Conservation (phyloP, 2,113 vertebrate genomes). For the Ceratotherium simum region DNA sequence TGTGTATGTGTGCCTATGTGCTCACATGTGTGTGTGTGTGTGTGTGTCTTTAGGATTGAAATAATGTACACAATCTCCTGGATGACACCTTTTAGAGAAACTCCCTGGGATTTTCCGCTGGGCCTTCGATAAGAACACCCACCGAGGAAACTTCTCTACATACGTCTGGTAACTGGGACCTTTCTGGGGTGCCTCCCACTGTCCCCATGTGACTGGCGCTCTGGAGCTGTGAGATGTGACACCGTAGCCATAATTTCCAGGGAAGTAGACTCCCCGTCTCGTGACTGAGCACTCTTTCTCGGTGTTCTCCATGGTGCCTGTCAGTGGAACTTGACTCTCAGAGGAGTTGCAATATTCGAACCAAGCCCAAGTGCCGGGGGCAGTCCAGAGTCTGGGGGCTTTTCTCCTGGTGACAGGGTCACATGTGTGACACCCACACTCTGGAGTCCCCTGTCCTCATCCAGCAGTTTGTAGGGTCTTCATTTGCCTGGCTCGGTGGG, state of each 20-base stretch:
- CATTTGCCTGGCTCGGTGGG: neutral
- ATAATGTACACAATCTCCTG: neutral
- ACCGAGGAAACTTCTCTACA: neutral
- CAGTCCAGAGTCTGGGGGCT: neutral
- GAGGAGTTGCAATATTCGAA: neutral
- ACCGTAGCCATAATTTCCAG: neutral
- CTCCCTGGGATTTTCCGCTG: neutral
- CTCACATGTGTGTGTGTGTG: fast-evolving
- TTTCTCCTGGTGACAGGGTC: neutral
- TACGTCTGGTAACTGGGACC: fast-evolving
- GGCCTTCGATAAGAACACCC: neutral
- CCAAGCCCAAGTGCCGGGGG: too few relatives aligned
- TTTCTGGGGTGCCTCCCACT: neutral
- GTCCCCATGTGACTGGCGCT: neutral
- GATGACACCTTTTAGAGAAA: neutral
- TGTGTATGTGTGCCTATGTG: too few relatives aligned
- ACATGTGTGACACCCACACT: fast-evolving
- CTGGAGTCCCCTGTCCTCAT: fast-evolving
- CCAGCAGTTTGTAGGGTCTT: too few relatives aligned
- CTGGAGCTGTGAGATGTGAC: neutral
- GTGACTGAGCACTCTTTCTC: neutral
- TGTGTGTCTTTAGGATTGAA: neutral
- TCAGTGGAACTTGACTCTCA: neutral
- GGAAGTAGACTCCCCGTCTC: too few relatives aligned
- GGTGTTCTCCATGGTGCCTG: fast-evolving